A percentile compares a stretch with the other conserved stretches of the same genome.
phyloP scores from a whole-genome alignment of 2,797 vertebrate genomes.

The Enteromius fasciolatus region DNA sequence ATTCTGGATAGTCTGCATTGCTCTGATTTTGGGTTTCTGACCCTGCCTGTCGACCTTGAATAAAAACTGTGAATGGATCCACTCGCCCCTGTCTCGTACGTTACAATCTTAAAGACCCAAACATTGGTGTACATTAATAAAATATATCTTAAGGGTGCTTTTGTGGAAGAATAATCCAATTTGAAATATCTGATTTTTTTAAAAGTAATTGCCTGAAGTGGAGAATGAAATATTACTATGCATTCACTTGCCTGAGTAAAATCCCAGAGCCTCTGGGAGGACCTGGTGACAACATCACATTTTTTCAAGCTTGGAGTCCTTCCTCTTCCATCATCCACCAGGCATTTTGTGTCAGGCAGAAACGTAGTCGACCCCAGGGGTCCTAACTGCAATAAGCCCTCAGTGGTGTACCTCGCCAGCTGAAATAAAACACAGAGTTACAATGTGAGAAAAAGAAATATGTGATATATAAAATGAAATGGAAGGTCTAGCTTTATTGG shows the following conservation, averaged over 20 bases:
- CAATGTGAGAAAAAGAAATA: background rate
- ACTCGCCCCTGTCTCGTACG: too few species aligned
- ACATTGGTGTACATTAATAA: background rate
- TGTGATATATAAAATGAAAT: slow-evolving; percentile 25
- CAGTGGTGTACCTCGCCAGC: slow-evolving; percentile 93
- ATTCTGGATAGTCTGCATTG: too few species aligned
- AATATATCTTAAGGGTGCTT: background rate
- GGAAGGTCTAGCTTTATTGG: background rate
- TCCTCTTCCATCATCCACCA: slow-evolving; percentile 89
- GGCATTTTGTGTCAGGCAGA: slow-evolving; percentile 95
- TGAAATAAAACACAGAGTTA: slow-evolving; percentile 60
- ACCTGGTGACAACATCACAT: slow-evolving; percentile 85
- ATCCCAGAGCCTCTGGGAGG: slow-evolving; percentile 93
- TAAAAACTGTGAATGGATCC: too few species aligned
- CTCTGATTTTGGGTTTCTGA: too few species aligned
- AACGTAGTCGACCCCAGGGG: slow-evolving; percentile 94
- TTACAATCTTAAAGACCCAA: too few species aligned
- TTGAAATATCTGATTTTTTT: background rate
- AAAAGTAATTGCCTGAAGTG: background rate
- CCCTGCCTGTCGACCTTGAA: too few species aligned
- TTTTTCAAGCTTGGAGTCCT: slow-evolving; percentile 87
- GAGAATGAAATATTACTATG: slow-evolving; percentile 1
- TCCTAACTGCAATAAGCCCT: slow-evolving; percentile 93
- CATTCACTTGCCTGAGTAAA: slow-evolving; percentile 88
- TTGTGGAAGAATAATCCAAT: background rate